These are phyloP conservation scores for Lacerta agilis DNA, from an alignment of 2,797 vertebrate species.

Conservation along the genomic window DNA sequence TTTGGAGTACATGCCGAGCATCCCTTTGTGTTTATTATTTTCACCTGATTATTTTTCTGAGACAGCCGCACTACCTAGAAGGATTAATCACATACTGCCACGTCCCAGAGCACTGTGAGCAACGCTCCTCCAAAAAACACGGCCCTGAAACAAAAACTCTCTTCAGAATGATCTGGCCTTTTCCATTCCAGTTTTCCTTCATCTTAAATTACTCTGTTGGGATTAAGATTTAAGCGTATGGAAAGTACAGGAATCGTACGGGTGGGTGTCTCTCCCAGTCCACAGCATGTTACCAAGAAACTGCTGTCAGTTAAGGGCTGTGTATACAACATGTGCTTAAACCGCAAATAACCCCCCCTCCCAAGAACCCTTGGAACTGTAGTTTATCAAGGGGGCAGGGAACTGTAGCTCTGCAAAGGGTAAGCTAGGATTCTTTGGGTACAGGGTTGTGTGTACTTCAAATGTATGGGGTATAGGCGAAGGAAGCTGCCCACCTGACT, in stretches of 20 bases:
- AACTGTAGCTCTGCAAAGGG: too few relatives aligned
- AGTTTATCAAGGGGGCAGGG: too few relatives aligned
- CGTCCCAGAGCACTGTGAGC: not conserved
- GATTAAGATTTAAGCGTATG: too few relatives aligned
- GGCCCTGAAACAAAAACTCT: not conserved
- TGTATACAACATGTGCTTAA: too few relatives aligned
- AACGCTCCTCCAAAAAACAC: not conserved
- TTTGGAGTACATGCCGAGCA: not conserved
- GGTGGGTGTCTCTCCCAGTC: not conserved
- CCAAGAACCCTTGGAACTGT: too few relatives aligned
- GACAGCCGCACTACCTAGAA: not conserved
- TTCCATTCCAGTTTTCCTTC: not conserved
- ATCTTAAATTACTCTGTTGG: not conserved
- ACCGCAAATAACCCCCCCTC: too few relatives aligned
- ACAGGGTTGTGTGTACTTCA: too few relatives aligned
- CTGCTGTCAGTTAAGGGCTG: too few relatives aligned
- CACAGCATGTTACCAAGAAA: not conserved
- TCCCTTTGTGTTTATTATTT: conserved; percentile 1
- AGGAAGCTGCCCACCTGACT: too few relatives aligned
- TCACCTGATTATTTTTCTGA: not conserved
- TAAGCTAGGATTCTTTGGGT: too few relatives aligned
- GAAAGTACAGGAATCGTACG: not conserved
- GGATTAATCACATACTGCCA: not conserved
- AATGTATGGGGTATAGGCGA: too few relatives aligned
- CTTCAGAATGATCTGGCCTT: not conserved